These are phyloP conservation scores for Stenodema calcarata DNA, from an alignment of 2,888 invertebrate genomes.

Conservation along the genomic window DNA sequence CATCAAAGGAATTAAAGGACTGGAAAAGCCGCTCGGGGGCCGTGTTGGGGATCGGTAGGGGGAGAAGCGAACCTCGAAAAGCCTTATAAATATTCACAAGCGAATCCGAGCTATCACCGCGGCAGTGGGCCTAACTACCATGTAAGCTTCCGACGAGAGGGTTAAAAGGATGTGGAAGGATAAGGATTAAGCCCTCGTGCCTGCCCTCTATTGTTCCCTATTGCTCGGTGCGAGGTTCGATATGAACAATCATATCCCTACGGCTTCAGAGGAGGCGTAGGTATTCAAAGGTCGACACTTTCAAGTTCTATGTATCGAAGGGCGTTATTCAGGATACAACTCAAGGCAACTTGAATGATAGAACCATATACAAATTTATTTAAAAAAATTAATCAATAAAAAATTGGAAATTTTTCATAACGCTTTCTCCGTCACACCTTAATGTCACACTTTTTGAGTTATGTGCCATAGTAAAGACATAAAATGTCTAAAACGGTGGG, in stretches of 20 bases:
- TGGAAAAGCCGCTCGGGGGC: background rate
- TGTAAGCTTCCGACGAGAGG: background rate
- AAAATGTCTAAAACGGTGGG: too few species aligned
- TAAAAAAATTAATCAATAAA: too few species aligned
- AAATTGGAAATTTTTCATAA: too few species aligned
- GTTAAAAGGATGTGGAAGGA: background rate
- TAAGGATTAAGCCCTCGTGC: background rate
- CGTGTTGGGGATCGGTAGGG: background rate
- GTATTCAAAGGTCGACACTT: too few species aligned
- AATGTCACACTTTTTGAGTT: too few species aligned
- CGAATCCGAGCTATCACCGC: constrained; percentile 7
- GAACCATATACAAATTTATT: too few species aligned
- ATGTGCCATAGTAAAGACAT: too few species aligned
- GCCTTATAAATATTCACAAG: constrained; percentile 12
- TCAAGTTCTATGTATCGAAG: too few species aligned
- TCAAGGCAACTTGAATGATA: too few species aligned
- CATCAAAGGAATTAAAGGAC: constrained; percentile 23
- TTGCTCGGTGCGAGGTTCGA: background rate
- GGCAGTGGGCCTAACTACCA: background rate
- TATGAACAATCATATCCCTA: background rate
- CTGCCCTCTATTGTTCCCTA: background rate
- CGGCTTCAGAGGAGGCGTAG: too few species aligned
- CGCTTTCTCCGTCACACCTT: too few species aligned
- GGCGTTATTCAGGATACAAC: too few species aligned
- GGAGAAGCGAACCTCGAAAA: background rate